These are phyloP conservation scores for Clarias laeviceps DNA, from an alignment of 2,797 vertebrate genomes.

Conservation along the genomic window DNA sequence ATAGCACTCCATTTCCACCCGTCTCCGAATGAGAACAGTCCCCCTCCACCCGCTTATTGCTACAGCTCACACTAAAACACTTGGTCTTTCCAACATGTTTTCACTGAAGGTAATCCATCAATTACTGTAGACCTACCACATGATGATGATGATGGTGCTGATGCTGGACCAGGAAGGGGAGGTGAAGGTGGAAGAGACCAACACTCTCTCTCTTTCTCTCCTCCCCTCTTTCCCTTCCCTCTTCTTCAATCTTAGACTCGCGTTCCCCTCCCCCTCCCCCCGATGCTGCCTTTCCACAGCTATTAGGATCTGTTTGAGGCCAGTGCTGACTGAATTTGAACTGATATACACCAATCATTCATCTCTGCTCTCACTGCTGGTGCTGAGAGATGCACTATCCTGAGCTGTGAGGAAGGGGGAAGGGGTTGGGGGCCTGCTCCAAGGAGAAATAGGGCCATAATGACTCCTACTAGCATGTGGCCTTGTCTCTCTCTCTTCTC, in stretches of 20 bases:
- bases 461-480: constrained; percentile 78
- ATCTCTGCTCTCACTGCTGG: constrained; percentile 44
- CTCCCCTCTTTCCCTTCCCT: constrained; percentile 45
- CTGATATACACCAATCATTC: constrained; percentile 62
- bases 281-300: constrained; percentile 66
- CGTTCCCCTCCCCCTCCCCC: not conserved
- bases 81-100: constrained; percentile 76
- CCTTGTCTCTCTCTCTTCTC: constrained; percentile 66
- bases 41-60: constrained; percentile 54
- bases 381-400: constrained; percentile 57
- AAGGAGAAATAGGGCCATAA: constrained; percentile 66
- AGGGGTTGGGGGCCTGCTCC: constrained; percentile 54
- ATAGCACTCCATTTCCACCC: constrained; percentile 78
- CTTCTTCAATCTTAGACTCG: constrained; percentile 34
- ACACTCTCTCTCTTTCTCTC: constrained; percentile 40
- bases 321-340: constrained; percentile 63
- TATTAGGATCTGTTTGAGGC: constrained; percentile 68
- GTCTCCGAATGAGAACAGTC: constrained; percentile 66
- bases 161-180: constrained; percentile 67
- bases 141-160: constrained; percentile 81
- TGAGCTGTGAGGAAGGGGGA: constrained; percentile 48
- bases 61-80: constrained; percentile 71
- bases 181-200: constrained; percentile 46
- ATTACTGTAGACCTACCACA: constrained; percentile 80
- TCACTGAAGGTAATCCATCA: constrained; percentile 83